Evolutionary conservation across 2,113 vertebrate genomes (phyloP).

Genomic region (Callopanchax toddi): DNA sequence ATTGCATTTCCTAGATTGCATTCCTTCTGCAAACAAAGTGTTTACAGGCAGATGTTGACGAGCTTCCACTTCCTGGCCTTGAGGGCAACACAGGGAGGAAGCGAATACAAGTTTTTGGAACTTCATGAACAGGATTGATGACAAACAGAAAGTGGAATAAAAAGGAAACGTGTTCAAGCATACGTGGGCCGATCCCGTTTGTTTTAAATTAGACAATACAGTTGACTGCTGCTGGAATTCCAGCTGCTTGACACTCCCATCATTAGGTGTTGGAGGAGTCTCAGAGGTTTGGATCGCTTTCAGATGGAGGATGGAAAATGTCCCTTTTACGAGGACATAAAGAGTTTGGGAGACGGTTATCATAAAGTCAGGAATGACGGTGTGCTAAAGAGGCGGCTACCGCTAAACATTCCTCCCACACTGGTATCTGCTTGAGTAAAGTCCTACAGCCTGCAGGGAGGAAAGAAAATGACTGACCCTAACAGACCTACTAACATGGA

Average conservation of each 20-base stretch:
- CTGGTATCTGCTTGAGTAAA: neutral
- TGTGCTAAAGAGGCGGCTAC: neutral
- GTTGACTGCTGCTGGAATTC: neutral
- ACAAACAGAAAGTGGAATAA: neutral
- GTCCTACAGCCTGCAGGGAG: neutral
- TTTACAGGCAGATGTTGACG: neutral
- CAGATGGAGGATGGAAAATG: neutral
- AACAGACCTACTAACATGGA: neutral
- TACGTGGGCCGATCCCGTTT: neutral
- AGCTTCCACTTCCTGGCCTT: neutral
- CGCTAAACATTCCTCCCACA: neutral
- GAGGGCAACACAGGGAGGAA: neutral
- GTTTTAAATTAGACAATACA: neutral
- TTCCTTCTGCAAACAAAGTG: neutral
- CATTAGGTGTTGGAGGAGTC: neutral
- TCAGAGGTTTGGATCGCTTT: conserved; percentile 9
- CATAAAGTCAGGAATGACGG: neutral
- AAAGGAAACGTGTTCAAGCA: neutral
- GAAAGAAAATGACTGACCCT: neutral
- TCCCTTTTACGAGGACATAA: neutral
- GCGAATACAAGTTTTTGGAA: no score
- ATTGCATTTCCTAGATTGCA: neutral
- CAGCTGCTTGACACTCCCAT: neutral
- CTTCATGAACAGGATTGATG: neutral
- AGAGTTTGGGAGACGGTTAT: conserved; percentile 6